phyloP scores from a whole-genome alignment of 2,113 vertebrate genomes.

The Zingel zingel region DNA sequence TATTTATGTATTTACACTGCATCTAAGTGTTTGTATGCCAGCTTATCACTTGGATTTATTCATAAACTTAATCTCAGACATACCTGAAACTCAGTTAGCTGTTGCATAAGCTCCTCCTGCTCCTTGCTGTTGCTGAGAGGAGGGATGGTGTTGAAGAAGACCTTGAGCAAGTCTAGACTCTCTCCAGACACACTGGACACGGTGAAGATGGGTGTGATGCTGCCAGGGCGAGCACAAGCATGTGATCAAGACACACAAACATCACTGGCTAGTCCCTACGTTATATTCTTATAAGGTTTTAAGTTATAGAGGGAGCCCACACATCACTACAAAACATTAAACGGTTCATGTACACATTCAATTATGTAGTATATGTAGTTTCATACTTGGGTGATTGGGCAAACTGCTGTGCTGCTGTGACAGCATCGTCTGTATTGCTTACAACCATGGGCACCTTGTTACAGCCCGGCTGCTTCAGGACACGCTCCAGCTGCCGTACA shows the following conservation, averaged over 20 bases:
- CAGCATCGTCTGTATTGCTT: constrained; percentile 91
- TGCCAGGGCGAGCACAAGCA: constrained; percentile 63
- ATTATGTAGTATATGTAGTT: background rate
- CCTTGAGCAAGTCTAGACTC: constrained; percentile 94
- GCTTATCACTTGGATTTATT: background rate
- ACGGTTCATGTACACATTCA: background rate
- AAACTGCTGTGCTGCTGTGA: constrained; percentile 96
- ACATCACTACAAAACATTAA: background rate
- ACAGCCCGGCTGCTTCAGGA: constrained; percentile 97
- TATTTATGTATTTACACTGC: background rate
- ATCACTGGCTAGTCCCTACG: background rate
- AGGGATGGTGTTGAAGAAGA: constrained; percentile 98
- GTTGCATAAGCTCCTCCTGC: constrained; percentile 98
- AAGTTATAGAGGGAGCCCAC: background rate
- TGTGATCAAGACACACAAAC: background rate
- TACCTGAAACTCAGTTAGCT: constrained; percentile 98
- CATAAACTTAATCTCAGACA: background rate
- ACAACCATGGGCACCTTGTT: constrained; percentile 96
- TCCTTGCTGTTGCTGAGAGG: constrained; percentile 98
- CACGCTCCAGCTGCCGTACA: constrained; percentile 93
- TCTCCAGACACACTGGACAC: constrained; percentile 96
- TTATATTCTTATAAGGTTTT: background rate
- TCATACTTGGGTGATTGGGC: constrained; percentile 94
- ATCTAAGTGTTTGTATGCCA: background rate
- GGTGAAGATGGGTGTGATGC: constrained; percentile 97